Evolutionary conservation across 2,888 invertebrate species (phyloP), one percentile per base, ranked within the genome.

Genomic region (Lydus trimaculatus): DNA sequence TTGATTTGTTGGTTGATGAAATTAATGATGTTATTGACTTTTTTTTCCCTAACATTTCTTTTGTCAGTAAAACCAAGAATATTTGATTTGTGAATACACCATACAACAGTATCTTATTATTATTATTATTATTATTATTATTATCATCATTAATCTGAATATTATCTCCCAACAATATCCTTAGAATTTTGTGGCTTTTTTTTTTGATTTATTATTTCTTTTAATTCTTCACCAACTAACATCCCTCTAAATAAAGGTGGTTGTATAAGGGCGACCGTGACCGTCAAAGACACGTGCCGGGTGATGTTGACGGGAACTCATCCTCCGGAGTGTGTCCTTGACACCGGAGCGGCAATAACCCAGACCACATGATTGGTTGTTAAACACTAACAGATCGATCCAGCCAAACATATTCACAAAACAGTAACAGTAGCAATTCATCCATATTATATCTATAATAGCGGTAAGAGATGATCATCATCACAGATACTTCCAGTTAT

Each of bases 251-350:
- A 6, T n/a, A 43, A 8, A 43, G 7, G 17, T 17, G 43, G 43
- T 39, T 1, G n/a, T 31, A 13, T 23, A 39, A 58, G 65, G 68
- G 65, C 52, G 65, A 31, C 68, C 65, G 63, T 69, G 65, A 65
- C 65, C 65, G 65, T 48, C 65, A 65, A 59, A 69, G 69, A 65
- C 69, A 69, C 69, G 69, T 69, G 69, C 65, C 69, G 69, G 69
- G 65, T 65, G 69, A n/a, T n/a, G 43, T 69, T 65, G 69, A 65
- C 65, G 65, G 65, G 69, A 60, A 63, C 60, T 62, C 63, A 68
- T 20, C 20, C 59, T 69, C 69, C 69, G 52, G 65, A 69, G 70
- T 64, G 36, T 31, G 64, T 67, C 70, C 70, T 70, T 48, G 48
- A 48, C 48, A 48, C 48, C 48, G 48, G 48, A 48, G 48, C 48